Percentiles rank a stretch among this genome's conserved stretches.
Conservation (phyloP, 2,113 vertebrate species). For the Delphinus delphis region DNA sequence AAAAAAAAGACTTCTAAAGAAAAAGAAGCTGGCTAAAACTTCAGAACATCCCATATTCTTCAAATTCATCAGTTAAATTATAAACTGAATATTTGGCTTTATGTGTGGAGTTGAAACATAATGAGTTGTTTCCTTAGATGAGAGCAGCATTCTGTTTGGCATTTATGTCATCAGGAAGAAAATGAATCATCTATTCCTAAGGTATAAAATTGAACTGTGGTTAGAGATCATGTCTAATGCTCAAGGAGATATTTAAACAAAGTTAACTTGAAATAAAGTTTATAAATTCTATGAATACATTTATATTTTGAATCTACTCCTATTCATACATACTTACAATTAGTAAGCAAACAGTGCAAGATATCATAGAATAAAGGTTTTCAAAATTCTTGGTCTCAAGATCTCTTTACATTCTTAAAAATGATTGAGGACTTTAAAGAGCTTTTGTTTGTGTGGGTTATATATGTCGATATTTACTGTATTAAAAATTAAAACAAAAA, state of each 20-base stretch:
- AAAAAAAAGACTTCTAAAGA: not conserved
- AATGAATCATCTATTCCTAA: not conserved
- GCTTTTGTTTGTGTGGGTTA: not conserved
- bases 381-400: not conserved
- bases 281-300: not conserved
- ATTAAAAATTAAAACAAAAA: conserved; percentile 10
- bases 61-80: conserved; percentile 7
- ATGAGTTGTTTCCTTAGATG: not conserved
- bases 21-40: not conserved
- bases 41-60: not conserved
- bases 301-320: not conserved
- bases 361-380: not conserved
- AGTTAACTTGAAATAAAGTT: not conserved
- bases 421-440: not conserved
- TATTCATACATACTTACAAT: not conserved
- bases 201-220: not conserved
- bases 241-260: not conserved
- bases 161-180: not conserved
- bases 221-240: not conserved
- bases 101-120: not conserved
- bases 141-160: not conserved
- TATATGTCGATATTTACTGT: not conserved
- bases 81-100: not conserved
- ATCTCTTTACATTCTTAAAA: not conserved
- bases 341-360: not conserved